Base-by-base conservation (phyloP, 2,888 invertebrate genomes). In the Dolichopus griseipennis region DNA sequence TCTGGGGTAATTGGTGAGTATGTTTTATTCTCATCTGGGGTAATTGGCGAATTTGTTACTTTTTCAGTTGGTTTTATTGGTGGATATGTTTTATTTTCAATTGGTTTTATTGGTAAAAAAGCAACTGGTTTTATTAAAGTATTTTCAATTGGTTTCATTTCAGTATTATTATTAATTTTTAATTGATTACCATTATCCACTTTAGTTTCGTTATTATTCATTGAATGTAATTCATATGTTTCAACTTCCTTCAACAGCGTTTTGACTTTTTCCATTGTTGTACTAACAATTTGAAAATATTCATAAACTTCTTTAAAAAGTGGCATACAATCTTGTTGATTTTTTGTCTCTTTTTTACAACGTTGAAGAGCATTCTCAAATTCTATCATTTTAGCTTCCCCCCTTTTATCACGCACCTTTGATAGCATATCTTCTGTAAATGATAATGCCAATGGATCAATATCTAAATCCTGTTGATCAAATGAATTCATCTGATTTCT, bases 241-340 rank as follows among this genome's bases (percentile, higher is more conserved):
- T 63, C 27, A 63, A 5, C 15, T 63, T 63, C 18, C 2, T 52
- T 52, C 18, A 52, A 52, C 18, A 63, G 5, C 3, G 27, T 8
- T 20, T 20, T 15, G 0, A 34, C 78, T 71, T 75, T 76, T 21
- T 77, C 75, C 74, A 80, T 75, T 72, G 76, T 76, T 62, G 77
- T 75, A 61, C 75, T 75, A 2, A 81, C 75, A n/a, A 79, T 77
- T 64, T 75, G 76, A 43, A 76, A 77, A 69, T 79, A 72, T 22
- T 77, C 73, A 67, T 79, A 78, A 76, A 81, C 76, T 66, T 76
- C 75, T 65, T 73, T 69, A 68, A 79, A 81, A 8, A 75, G 76
- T 2, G 72, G 71, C 75, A 77, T 76, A 67, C 80, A 80, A 15
- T 76, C 75, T 18, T 73, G 73, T 5, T 74, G 72, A 27, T 68